Base-by-base conservation (phyloP, 1,140 invertebrate species). In the Orussus abietinus region DNA sequence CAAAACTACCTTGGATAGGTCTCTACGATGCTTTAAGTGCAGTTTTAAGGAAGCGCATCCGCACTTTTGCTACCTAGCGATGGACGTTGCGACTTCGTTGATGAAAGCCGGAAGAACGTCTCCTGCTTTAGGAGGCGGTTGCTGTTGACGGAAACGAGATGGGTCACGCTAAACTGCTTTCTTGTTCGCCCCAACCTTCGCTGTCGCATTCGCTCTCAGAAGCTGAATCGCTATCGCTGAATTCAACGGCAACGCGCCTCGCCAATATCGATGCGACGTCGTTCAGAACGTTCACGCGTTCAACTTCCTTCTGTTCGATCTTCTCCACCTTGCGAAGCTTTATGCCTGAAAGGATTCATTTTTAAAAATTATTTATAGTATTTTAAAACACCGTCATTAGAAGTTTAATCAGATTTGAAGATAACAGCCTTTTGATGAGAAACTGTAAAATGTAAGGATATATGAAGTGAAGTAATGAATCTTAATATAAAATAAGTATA, bases 201-300 rank as follows among this genome's bases (percentile, higher is more conserved):
- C 80, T 82, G 57, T 84, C 82, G 56, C 80, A 81, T 47, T 85
- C 83, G 39, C 78, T 81, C 37, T 86, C 84, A 6, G 83, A 80
- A 4, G 84, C 91, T n/a, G 88, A 90, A 55, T 91, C 90, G 14
- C 88, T 88, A 69, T 96, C 93, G 47, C 90, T 93, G 54, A 94
- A 86, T 74, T 98, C 93, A 42, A 97, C 90, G 14, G 92, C 93
- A 21, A 96, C 91, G 18, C 94, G 81, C 20, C 94, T 77, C 13
- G 92, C 92, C 53, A 98, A 79, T 52, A 97, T 96, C 6, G 91
- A 93, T 9, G 94, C 94, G 3, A 98, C 94, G 73, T 98, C 94
- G 68, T 93, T 86, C 19, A 90, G 75, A 2, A 83, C 84, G 44
- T 88, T 85, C 9, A 77, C 78, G 22, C 83, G 74, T 54, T 85